These are phyloP conservation scores for Sesia bembeciformis DNA, from an alignment of 2,888 invertebrate genomes.

Conservation along the genomic window DNA sequence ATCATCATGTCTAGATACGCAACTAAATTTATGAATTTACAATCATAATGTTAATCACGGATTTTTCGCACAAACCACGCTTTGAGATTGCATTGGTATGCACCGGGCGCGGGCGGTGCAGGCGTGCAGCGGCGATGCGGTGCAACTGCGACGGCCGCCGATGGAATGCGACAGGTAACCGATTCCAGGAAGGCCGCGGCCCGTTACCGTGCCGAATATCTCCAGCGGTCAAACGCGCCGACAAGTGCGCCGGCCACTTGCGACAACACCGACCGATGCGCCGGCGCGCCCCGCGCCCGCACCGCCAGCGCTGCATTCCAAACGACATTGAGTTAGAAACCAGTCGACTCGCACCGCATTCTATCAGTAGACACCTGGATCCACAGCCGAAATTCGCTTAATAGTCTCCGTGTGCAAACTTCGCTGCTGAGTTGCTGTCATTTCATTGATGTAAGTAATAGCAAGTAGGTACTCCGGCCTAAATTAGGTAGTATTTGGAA, in stretches of 20 bases:
- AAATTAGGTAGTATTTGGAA: too few relatives aligned
- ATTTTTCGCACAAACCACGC: neutral
- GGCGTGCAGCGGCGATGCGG: conserved; percentile 10
- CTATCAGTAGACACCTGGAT: conserved; percentile 25
- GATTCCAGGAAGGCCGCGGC: conserved; percentile 72
- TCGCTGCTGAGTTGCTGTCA: too few relatives aligned
- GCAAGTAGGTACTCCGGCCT: too few relatives aligned
- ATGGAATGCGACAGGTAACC: conserved; percentile 73
- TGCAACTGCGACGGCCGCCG: conserved; percentile 36
- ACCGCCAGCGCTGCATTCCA: conserved; percentile 52
- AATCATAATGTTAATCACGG: too few relatives aligned
- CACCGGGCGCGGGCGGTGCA: conserved; percentile 20
- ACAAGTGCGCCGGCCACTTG: conserved; percentile 67
- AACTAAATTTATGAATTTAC: too few relatives aligned
- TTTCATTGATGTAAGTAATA: too few relatives aligned
- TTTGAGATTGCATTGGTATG: conserved; percentile 11
- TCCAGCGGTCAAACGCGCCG: conserved; percentile 71
- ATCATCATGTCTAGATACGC: too few relatives aligned
- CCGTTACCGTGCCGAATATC: conserved; percentile 74
- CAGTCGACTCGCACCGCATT: conserved; percentile 57
- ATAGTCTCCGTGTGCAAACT: too few relatives aligned
- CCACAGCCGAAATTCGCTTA: too few relatives aligned
- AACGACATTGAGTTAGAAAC: conserved; percentile 69
- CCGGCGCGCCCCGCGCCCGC: conserved; percentile 20
- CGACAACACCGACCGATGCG: conserved; percentile 65